Conservation (phyloP, 2,113 vertebrate genomes). For the Dasyurus viverrinus region DNA sequence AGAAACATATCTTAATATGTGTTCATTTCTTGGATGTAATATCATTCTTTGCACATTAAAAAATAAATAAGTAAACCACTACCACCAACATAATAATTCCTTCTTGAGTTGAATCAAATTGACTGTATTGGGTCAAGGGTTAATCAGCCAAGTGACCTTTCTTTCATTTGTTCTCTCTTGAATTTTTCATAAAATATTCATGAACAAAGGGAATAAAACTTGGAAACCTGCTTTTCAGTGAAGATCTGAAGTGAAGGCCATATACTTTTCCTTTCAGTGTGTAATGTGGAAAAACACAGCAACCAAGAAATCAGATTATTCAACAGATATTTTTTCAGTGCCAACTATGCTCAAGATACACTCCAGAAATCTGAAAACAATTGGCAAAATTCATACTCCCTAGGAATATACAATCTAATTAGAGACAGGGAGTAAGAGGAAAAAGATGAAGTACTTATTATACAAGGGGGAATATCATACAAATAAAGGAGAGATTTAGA, state of each 20-base stretch:
- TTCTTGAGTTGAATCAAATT: not conserved
- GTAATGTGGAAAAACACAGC: not conserved
- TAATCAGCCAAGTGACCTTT: not conserved
- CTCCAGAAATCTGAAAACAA: not conserved
- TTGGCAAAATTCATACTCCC: not conserved
- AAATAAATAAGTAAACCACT: not conserved
- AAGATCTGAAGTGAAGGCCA: not conserved
- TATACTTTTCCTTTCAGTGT: not conserved
- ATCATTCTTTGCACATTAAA: not conserved
- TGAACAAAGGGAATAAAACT: not conserved
- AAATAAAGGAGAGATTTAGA: not conserved
- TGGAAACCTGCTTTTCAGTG: not conserved
- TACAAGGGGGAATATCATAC: not conserved
- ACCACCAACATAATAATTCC: not conserved
- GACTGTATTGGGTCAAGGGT: not conserved
- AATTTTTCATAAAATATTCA: not conserved
- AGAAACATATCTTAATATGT: not conserved
- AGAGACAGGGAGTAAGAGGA: not conserved
- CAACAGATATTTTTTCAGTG: not conserved
- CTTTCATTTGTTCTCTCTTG: not conserved
- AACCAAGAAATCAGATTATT: not conserved
- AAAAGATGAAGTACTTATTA: not conserved
- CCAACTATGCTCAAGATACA: not conserved
- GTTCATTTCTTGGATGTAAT: not conserved
- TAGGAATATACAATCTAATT: not conserved